Base-by-base conservation (phyloP, 2,888 invertebrate species). In the Yponomeuta plumbellus region DNA sequence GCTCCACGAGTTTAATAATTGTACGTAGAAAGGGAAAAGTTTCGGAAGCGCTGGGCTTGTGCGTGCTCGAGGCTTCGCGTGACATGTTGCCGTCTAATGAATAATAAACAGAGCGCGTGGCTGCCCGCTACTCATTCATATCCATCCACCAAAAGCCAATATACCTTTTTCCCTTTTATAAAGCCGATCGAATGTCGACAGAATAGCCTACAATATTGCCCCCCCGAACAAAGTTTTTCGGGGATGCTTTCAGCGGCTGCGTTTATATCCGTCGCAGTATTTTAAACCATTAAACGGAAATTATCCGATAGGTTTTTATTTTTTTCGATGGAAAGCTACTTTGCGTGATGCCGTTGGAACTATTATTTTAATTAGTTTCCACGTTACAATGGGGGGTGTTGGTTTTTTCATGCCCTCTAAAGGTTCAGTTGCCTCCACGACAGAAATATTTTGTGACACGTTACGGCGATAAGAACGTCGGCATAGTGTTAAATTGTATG, bases 361-460 rank as follows among this genome's bases (percentile, higher is more conserved):
- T 86, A 86, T 88, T 87, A 86, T 86, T 88, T 88, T 88, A 88
- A 89, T 88, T 88, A 88, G 84, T 84, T 86, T 84, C 80, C 80
- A 81, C 80, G 81, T 84, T 79, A 73, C 23, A 77, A 72, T 76
- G 76, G 81, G 82, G 79, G 74, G 77, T 72, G 75, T 78, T 78
- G 70, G 70, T 72, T 75, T 71, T 61, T 61, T 61, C 59, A 78
- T 66, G 67, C 66, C 67, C 78, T 76, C 75, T 74, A 40, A 74
- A 79, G 79, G 78, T 79, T 79, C 76, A 77, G 77, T 76, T 78
- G 79, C 77, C 81, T 82, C 76, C 74, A 76, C 74, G 75, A 78
- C 74, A 75, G 73, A 75, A 77, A 73, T 75, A 72, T 76, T 62
- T 39, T 62, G 34, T 62, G 62, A 34, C 34, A 39, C 34, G 44